Evolutionary conservation across 2,888 invertebrate genomes (phyloP).

Genomic region (Psylliodes chrysocephalus): DNA sequence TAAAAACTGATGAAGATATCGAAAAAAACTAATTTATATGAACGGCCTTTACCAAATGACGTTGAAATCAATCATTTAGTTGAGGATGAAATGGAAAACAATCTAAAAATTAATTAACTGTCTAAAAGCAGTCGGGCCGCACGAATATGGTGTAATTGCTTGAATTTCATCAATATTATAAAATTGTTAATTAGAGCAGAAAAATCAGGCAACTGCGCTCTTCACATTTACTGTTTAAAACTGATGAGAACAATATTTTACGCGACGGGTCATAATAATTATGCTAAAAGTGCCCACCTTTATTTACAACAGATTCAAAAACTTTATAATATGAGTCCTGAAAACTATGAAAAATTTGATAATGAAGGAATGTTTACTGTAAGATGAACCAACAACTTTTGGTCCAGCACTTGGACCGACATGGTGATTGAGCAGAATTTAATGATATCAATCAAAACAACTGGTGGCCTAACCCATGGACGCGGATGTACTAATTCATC

Average conservation of each 20-base stretch:
- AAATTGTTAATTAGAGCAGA: constrained; percentile 24
- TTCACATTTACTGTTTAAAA: not conserved
- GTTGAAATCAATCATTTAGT: no score
- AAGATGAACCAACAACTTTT: constrained; percentile 41
- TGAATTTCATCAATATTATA: constrained; percentile 13
- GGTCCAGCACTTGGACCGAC: constrained; percentile 47
- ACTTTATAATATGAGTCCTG: not conserved
- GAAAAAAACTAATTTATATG: no score
- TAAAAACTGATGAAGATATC: no score
- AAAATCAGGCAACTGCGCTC: constrained; percentile 36
- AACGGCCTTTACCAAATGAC: no score
- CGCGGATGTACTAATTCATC: no score
- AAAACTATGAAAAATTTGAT: constrained; percentile 24
- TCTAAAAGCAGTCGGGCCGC: no score
- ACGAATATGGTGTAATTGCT: not conserved
- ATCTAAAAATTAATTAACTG: no score
- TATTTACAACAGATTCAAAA: no score
- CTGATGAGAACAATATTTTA: not conserved
- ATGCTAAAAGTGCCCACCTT: not conserved
- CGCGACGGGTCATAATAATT: no score
- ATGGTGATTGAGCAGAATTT: constrained; percentile 54
- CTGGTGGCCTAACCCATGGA: constrained; percentile 43
- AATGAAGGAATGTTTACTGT: constrained; percentile 42
- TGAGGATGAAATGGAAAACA: no score
- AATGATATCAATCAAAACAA: constrained; percentile 50